A percentile compares a stretch with the other conserved stretches of the same genome.
Evolutionary conservation across 2,888 invertebrate species (phyloP).

Genomic region (Sinopyrophorus schimmeli): DNA sequence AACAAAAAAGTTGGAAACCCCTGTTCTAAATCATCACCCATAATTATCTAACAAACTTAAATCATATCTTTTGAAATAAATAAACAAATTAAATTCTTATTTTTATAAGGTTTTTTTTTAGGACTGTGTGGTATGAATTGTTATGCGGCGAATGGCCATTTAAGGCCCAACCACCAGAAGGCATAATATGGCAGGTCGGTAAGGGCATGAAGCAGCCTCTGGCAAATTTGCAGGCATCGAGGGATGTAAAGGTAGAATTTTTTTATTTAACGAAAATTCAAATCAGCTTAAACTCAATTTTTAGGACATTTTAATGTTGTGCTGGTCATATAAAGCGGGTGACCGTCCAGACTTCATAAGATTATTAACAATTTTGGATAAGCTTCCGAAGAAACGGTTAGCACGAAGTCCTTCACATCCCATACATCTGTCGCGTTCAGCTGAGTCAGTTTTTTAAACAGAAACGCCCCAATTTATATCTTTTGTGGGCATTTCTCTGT

Average conservation of each 20-base stretch:
- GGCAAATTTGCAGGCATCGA: slow-evolving; percentile 89
- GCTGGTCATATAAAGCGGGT: slow-evolving; percentile 87
- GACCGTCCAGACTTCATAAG: slow-evolving; percentile 91
- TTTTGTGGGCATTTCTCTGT: slow-evolving; percentile 17
- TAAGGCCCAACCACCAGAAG: slow-evolving; percentile 89
- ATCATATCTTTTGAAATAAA: too few species aligned
- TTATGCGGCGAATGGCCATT: slow-evolving; percentile 96
- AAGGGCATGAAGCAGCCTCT: slow-evolving; percentile 95
- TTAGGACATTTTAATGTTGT: slow-evolving; percentile 93
- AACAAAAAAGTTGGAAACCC: too few species aligned
- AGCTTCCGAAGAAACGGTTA: slow-evolving; percentile 92
- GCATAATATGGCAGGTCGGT: slow-evolving; percentile 97
- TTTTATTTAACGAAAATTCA: too few species aligned
- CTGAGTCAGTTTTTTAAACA: slow-evolving; percentile 94
- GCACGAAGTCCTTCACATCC: slow-evolving; percentile 98
- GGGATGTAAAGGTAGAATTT: slow-evolving; percentile 97
- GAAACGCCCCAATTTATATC: slow-evolving; percentile 36
- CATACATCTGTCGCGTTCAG: slow-evolving; percentile 92
- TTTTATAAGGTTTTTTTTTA: slow-evolving; percentile 48
- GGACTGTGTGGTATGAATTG: slow-evolving; percentile 98
- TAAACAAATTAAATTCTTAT: slow-evolving; percentile 15
- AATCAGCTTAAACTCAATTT: slow-evolving; percentile 4
- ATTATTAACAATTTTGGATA: slow-evolving; percentile 82
- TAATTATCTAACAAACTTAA: too few species aligned
- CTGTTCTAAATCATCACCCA: too few species aligned